phyloP scores from a whole-genome alignment of 2,888 invertebrate species.

The Alsophila aescularia region DNA sequence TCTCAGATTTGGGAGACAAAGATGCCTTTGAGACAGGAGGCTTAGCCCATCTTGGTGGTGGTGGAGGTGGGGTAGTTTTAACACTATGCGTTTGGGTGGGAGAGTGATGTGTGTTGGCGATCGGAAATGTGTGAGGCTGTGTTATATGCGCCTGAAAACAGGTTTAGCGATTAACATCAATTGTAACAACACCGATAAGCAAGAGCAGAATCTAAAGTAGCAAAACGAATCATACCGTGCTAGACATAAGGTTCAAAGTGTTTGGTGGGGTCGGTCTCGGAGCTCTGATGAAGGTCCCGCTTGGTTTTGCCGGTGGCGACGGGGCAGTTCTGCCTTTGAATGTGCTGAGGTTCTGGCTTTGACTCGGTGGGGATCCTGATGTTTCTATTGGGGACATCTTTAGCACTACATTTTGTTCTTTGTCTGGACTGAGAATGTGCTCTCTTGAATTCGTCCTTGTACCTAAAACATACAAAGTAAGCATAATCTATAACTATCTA shows the following conservation, averaged over 20 bases:
- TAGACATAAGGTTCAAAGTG: conserved; percentile 89
- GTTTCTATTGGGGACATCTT: conserved; percentile 89
- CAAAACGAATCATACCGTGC: conserved; percentile 71
- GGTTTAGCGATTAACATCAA: conserved; percentile 65
- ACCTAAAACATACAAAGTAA: conserved; percentile 51
- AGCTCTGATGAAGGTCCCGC: conserved; percentile 82
- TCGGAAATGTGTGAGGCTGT: conserved; percentile 80
- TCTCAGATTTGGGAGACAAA: conserved; percentile 74
- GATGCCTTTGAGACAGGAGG: conserved; percentile 85
- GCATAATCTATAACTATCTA: too few relatives aligned
- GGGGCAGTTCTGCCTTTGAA: conserved; percentile 87
- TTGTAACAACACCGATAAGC: conserved; percentile 59
- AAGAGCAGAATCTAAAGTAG: conserved; percentile 20
- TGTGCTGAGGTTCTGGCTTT: conserved; percentile 85
- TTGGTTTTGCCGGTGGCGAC: conserved; percentile 79
- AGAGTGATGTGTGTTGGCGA: conserved; percentile 69
- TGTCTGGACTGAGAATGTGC: conserved; percentile 68
- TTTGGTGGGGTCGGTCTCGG: conserved; percentile 93
- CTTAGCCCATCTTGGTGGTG: conserved; percentile 94
- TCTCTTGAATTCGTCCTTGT: conserved; percentile 72
- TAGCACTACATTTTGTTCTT: conserved; percentile 88
- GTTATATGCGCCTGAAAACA: conserved; percentile 84
- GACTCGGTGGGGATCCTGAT: conserved; percentile 78
- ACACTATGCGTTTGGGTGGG: conserved; percentile 65
- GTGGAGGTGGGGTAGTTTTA: conserved; percentile 90